Base-by-base conservation (phyloP, 2,113 vertebrate species). In the Anarrhichthys ocellatus region DNA sequence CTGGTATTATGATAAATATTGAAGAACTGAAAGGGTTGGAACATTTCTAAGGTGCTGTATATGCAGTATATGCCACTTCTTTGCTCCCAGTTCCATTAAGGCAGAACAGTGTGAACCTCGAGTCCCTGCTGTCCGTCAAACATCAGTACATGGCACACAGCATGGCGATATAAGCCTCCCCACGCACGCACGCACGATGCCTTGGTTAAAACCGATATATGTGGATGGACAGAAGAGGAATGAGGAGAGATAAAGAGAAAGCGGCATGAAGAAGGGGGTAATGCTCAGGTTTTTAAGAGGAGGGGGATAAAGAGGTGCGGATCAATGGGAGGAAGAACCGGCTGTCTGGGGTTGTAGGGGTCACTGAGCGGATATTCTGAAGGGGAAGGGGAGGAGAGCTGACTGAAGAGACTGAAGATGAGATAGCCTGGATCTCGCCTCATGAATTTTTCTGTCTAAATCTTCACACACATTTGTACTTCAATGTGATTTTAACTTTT, bases 71-170 rank as follows among this genome's bases (percentile, higher is more conserved):
- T 20, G 54, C 18, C 27, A 38, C 40, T 32, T 46, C 14, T 52
- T 38, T 70, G 5, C 48, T 50, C 29, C n/a, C n/a, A 40, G 52
- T 83, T 76, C 74, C 62, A 89, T 62, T 87, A 80, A 69, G 18
- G 32, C 59, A 65, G 34, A 76, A 34, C 44, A 58, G 52, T 29
- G 10, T 9, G 71, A 72, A 34, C 38, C 17, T 9, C n/a, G 63
- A 74, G 27, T 72, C 20, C 67, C 77, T 17, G 61, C 54, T 78
- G 77, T 64, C 75, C 48, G 61, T 86, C 69, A 86, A 64, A 83
- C 15, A 65, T 18, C 29, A 32, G 32, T 36, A 67, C 50, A 24
- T 36, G 59, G 22, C 50, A 42, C 54, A 70, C 42, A 83, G 63
- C 62, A 32, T 59, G 65, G 18, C 40, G 29, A 24, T 40, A 59